phyloP scores from a whole-genome alignment of 2,113 vertebrate species.

The Sphyrna mokarran region DNA sequence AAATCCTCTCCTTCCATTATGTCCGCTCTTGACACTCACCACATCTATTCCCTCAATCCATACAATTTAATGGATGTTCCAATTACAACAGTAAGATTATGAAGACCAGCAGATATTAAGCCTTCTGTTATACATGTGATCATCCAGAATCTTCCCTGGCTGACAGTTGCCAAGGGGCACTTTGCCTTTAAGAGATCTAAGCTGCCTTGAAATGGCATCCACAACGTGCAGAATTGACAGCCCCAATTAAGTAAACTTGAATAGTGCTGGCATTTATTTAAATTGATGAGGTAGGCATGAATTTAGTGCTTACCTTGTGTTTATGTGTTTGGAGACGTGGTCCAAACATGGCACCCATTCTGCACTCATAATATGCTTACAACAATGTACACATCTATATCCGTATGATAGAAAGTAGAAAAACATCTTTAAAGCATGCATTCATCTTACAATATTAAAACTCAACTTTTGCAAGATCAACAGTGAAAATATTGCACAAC shows the following conservation, averaged over 20 bases:
- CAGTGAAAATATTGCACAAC: neutral
- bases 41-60: neutral
- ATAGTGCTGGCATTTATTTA: neutral
- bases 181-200: neutral
- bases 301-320: neutral
- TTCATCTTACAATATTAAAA: neutral
- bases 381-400: neutral
- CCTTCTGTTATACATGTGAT: neutral
- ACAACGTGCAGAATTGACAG: neutral
- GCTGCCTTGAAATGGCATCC: neutral
- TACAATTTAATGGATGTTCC: neutral
- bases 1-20: neutral
- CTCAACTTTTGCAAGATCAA: neutral
- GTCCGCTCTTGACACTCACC: neutral
- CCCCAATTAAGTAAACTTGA: neutral
- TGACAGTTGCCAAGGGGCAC: neutral
- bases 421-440: neutral
- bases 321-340: neutral
- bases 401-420: neutral
- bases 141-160: neutral
- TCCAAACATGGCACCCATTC: neutral
- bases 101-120: neutral
- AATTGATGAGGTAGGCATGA: neutral
- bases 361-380: neutral
- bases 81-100: neutral